A percentile compares a stretch with the other conserved stretches of the same genome.
Conservation (phyloP, 2,113 vertebrate species). For the Lethenteron camtschaticum region DNA sequence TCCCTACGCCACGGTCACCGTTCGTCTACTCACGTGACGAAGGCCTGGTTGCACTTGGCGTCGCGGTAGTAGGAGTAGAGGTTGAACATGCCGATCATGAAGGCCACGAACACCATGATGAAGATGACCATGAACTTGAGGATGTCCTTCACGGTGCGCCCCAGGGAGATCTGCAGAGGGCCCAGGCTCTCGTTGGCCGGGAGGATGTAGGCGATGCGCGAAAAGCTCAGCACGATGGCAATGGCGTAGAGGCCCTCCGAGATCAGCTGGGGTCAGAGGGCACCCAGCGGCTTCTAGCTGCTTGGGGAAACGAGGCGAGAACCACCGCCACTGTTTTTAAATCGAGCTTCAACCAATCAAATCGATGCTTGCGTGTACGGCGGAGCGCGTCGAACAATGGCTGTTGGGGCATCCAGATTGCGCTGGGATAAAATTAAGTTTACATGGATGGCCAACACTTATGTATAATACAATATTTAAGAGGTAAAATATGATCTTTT, state of each 20-base stretch:
- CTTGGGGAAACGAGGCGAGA: slow-evolving; percentile 1
- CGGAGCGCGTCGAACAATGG: too few species aligned
- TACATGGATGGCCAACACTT: too few species aligned
- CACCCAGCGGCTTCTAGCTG: slow-evolving; percentile 90
- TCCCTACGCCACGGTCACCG: too few species aligned
- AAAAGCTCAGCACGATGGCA: slow-evolving; percentile 88
- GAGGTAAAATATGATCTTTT: too few species aligned
- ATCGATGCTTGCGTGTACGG: too few species aligned
- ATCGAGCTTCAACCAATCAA: too few species aligned
- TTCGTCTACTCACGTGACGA: slow-evolving; percentile 67
- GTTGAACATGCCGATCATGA: slow-evolving; percentile 99
- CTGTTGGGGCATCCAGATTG: too few species aligned
- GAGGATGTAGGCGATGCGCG: slow-evolving; percentile 87
- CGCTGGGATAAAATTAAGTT: too few species aligned
- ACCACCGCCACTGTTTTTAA: too few species aligned
- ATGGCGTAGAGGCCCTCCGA: slow-evolving; percentile 89
- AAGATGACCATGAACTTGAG: slow-evolving; percentile 99
- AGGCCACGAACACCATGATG: slow-evolving; percentile 97
- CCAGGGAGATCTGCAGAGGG: slow-evolving; percentile 83
- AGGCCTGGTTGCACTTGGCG: slow-evolving; percentile 89
- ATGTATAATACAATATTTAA: too few species aligned
- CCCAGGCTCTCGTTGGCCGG: slow-evolving; percentile 96
- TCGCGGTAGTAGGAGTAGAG: slow-evolving; percentile 93
- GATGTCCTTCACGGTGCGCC: slow-evolving; percentile 90
- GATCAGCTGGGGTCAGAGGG: slow-evolving; percentile 91